Evolutionary conservation across 2,797 vertebrate species (phyloP).

Genomic region (Acanthurus leucopareius): DNA sequence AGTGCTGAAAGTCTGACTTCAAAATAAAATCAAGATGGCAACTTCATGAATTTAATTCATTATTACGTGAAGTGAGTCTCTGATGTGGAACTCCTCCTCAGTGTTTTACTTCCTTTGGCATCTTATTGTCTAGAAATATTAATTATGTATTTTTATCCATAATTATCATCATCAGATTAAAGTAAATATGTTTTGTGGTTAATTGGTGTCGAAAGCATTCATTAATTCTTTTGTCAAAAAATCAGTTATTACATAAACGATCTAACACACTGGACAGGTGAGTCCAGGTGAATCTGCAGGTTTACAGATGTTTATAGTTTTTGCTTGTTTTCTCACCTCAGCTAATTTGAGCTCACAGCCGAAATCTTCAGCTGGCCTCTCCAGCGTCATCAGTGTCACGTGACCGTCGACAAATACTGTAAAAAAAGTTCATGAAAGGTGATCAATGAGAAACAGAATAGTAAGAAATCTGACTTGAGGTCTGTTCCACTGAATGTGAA

Average conservation of each 20-base stretch:
- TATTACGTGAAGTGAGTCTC: neutral
- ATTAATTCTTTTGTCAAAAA: neutral
- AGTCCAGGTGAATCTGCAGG: neutral
- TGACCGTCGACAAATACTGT: neutral
- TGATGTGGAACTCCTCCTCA: neutral
- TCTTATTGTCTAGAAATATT: neutral
- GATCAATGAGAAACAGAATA: too few species aligned
- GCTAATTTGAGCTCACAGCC: neutral
- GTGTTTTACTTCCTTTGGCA: too few species aligned
- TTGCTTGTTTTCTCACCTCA: neutral
- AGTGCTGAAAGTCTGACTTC: neutral
- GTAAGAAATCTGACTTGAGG: neutral
- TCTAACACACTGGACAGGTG: neutral
- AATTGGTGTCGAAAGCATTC: neutral
- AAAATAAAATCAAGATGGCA: slow-evolving; percentile 30
- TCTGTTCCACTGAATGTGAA: neutral
- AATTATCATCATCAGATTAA: neutral
- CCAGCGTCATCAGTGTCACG: neutral
- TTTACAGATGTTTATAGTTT: neutral
- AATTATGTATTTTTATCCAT: neutral
- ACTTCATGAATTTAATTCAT: neutral
- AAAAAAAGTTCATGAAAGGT: too few species aligned
- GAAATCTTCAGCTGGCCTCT: neutral
- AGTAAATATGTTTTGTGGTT: neutral
- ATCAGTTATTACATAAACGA: neutral